Evolutionary conservation across 1,140 invertebrate genomes (phyloP).

Genomic region (Drosophila ananassae): DNA sequence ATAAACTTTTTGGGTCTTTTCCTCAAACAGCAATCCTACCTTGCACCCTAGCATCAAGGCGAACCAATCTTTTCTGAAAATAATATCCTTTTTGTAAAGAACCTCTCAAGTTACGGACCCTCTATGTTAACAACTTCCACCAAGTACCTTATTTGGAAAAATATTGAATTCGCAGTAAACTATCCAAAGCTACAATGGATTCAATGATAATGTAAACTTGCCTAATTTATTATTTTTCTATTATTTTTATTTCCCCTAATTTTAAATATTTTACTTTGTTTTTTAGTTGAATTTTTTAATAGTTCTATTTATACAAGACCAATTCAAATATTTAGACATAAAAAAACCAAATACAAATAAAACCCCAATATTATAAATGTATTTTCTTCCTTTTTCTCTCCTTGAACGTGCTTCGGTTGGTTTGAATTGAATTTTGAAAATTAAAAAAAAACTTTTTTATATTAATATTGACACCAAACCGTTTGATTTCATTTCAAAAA

Average conservation of each 20-base stretch:
- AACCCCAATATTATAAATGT: constrained; percentile 62
- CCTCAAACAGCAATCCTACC: constrained; percentile 49
- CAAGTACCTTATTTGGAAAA: not conserved
- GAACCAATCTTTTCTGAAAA: constrained; percentile 15
- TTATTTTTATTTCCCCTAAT: not conserved
- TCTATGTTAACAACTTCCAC: constrained; percentile 3
- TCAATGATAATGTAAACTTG: not conserved
- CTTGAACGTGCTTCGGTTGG: constrained; percentile 59
- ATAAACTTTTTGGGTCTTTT: constrained; percentile 12
- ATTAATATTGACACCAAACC: constrained; percentile 43
- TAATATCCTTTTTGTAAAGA: constrained; percentile 19
- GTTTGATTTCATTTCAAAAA: constrained; percentile 59
- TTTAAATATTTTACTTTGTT: not conserved
- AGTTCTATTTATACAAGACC: constrained; percentile 7
- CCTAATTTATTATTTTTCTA: not conserved
- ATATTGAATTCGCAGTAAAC: constrained; percentile 20
- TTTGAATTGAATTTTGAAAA: constrained; percentile 58
- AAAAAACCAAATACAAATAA: constrained; percentile 36
- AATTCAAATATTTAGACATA: not conserved
- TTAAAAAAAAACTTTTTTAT: constrained; percentile 41
- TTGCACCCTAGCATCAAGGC: constrained; percentile 82
- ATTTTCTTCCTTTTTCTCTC: constrained; percentile 74
- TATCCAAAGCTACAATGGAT: not conserved
- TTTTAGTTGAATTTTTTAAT: constrained; percentile 6
- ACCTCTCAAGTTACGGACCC: constrained; percentile 3